Evolutionary conservation across 2,113 vertebrate genomes (phyloP).

Genomic region (Podarcis muralis): DNA sequence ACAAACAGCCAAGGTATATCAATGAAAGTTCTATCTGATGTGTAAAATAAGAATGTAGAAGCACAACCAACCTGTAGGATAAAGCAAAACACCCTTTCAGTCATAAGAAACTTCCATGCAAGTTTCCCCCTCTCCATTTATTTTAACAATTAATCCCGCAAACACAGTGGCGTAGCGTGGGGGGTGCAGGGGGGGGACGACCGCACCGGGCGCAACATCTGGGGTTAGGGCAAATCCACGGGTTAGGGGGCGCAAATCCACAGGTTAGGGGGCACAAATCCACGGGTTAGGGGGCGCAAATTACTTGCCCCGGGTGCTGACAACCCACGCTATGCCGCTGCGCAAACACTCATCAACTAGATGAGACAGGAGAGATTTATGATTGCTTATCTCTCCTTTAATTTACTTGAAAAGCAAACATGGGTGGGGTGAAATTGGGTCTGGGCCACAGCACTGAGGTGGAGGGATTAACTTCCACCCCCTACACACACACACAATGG

Average conservation of each 20-base stretch:
- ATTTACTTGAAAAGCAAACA: background rate
- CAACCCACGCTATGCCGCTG: too few species aligned
- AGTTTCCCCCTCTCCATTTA: background rate
- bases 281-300: too few species aligned
- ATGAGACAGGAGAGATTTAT: background rate
- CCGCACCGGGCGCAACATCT: too few species aligned
- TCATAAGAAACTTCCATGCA: background rate
- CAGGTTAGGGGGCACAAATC: too few species aligned
- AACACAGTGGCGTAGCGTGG: too few species aligned
- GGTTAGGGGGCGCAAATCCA: too few species aligned
- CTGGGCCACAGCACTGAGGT: background rate
- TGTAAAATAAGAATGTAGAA: background rate
- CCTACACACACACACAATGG: background rate
- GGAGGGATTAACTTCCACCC: background rate
- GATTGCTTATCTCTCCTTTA: background rate
- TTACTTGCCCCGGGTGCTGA: too few species aligned
- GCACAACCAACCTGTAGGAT: background rate
- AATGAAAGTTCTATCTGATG: background rate
- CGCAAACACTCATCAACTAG: background rate
- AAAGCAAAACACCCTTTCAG: background rate
- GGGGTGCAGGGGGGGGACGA: too few species aligned
- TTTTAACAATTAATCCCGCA: background rate
- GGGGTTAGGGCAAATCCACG: too few species aligned
- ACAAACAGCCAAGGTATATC: background rate
- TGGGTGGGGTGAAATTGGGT: background rate